phyloP scores from a whole-genome alignment of 2,797 vertebrate species.

The Pseudomugil gertrudae region DNA sequence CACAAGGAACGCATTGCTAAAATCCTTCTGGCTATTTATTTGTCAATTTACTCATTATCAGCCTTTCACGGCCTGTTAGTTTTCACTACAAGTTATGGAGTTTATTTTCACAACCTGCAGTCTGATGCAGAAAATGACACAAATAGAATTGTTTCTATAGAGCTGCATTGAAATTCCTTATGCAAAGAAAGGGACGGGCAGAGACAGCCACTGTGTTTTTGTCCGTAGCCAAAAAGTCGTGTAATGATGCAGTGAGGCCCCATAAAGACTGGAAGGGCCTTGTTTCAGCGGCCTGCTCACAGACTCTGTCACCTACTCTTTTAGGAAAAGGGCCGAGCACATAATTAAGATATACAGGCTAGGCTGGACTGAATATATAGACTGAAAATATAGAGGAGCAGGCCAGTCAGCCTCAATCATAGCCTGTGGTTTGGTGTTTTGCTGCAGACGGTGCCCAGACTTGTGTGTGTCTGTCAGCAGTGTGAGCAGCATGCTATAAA shows the following conservation, averaged over 20 bases:
- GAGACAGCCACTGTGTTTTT: slow-evolving; percentile 54
- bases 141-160: slow-evolving; percentile 40
- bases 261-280: slow-evolving; percentile 75
- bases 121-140: slow-evolving; percentile 35
- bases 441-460: slow-evolving; percentile 69
- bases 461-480: slow-evolving; percentile 68
- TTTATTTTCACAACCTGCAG: slow-evolving; percentile 43
- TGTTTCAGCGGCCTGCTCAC: slow-evolving; percentile 71
- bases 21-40: slow-evolving; percentile 62
- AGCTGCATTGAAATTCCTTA: slow-evolving; percentile 2
- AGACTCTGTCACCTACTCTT: slow-evolving; percentile 64
- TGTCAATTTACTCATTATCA: slow-evolving; percentile 56
- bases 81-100: slow-evolving; percentile 39
- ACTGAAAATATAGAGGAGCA: slow-evolving; percentile 83
- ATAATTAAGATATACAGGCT: slow-evolving; percentile 83
- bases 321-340: slow-evolving; percentile 76
- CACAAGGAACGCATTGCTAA: slow-evolving; percentile 68
- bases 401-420: slow-evolving; percentile 78
- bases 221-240: slow-evolving; percentile 64
- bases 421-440: slow-evolving; percentile 82
- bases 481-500: slow-evolving; percentile 82
- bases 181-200: slow-evolving; percentile 40
- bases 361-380: slow-evolving; percentile 81
- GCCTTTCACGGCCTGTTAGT: slow-evolving; percentile 54
- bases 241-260: slow-evolving; percentile 77